Percentiles rank a stretch among this genome's conserved stretches.
These are phyloP conservation scores for Eudorcas thomsonii DNA, from an alignment of 2,113 vertebrate genomes.

Conservation along the genomic window DNA sequence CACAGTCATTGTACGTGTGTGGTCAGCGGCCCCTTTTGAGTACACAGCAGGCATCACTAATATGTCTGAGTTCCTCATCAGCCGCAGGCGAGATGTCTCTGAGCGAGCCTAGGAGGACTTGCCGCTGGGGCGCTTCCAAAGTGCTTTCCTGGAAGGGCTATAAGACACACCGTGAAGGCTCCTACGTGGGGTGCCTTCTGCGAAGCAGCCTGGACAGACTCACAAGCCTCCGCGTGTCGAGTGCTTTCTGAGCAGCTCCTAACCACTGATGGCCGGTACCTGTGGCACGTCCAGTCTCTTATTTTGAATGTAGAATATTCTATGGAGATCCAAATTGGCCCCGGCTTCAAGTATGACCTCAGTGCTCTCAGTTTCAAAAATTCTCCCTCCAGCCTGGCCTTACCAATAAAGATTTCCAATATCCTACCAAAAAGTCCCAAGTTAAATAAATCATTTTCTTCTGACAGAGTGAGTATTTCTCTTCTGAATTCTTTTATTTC, in stretches of 20 bases:
- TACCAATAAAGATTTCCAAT: background rate
- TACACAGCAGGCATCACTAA: background rate
- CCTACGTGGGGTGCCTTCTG: background rate
- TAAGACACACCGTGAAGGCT: background rate
- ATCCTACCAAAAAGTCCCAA: background rate
- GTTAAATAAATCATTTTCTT: background rate
- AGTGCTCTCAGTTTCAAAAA: background rate
- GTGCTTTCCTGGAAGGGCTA: accelerated
- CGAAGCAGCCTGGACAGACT: background rate
- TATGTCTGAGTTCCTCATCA: background rate
- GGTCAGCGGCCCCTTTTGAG: background rate
- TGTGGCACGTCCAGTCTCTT: background rate
- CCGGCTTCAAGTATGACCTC: background rate
- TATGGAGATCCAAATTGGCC: background rate
- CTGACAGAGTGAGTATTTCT: background rate
- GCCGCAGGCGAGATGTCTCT: background rate
- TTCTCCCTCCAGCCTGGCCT: background rate
- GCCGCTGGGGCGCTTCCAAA: background rate
- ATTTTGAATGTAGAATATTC: background rate
- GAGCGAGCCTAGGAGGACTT: accelerated
- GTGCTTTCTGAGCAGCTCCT: background rate
- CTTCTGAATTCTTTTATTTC: background rate
- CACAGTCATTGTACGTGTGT: background rate
- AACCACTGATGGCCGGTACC: background rate
- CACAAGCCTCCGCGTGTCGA: accelerated